Evolutionary conservation across 2,113 vertebrate genomes (phyloP).

Genomic region (Rhineura floridana): DNA sequence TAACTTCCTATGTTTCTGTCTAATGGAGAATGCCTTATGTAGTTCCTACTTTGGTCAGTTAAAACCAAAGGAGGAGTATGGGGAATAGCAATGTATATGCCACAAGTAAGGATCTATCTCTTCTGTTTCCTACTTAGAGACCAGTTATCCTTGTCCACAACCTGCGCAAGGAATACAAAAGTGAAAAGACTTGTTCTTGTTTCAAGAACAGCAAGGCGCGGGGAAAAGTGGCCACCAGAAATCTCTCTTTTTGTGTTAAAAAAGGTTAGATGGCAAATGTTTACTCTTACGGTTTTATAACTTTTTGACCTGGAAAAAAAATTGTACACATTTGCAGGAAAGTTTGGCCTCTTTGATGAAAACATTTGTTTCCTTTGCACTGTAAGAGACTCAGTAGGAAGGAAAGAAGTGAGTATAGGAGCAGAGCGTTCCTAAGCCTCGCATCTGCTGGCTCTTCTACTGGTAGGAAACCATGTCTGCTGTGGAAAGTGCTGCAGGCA

Average conservation of each 20-base stretch:
- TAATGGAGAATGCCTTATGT: background rate
- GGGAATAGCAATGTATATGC: background rate
- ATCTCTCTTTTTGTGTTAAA: slow-evolving; percentile 87
- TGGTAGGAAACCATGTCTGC: no score
- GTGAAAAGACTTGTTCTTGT: slow-evolving; percentile 72
- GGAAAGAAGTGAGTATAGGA: background rate
- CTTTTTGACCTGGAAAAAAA: background rate
- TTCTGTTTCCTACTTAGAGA: slow-evolving; percentile 73
- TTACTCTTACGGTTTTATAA: background rate
- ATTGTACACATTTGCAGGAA: background rate
- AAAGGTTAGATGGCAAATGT: slow-evolving; percentile 80
- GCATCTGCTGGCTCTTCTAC: no score
- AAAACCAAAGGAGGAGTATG: background rate
- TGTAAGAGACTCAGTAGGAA: background rate
- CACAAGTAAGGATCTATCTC: background rate
- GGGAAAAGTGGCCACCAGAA: slow-evolving; percentile 84
- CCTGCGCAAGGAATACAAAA: slow-evolving; percentile 84
- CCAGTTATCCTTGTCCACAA: slow-evolving; percentile 79
- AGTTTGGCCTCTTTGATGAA: background rate
- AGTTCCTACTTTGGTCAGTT: background rate
- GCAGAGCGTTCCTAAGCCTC: no score
- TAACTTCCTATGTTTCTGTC: background rate
- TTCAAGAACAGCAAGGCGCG: slow-evolving; percentile 70
- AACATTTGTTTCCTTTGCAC: background rate
- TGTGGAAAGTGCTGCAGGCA: no score